Base-by-base conservation (phyloP, 2,797 vertebrate species). In the Babyrousa celebensis region DNA sequence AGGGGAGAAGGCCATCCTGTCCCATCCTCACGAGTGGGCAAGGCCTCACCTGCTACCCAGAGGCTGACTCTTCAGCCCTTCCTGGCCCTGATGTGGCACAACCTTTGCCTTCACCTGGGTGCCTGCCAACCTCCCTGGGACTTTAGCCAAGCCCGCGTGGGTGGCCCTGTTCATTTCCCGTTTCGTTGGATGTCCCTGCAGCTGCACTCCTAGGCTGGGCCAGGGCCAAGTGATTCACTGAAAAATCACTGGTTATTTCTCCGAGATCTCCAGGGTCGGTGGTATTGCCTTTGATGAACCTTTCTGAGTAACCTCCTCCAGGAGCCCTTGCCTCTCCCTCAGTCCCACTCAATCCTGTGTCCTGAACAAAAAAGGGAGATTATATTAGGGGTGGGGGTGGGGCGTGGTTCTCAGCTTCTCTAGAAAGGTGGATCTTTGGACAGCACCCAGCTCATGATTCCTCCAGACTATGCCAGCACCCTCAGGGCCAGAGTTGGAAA, bases 21-120 rank as follows among this genome's bases (percentile, higher is more conserved):
- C 56, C 62, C 32, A 3, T 3, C 17, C 1, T 32, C 4, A 0
- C 12, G 25, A 29, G 20, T 40, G 12, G 5, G 20, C 32, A 25
- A 32, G 75, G 70, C 43, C 70, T 56, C 20, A 0, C 29, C 36
- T 21, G 1, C 29, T 12, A 52, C 25, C 63, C 58, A 54, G 78
- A 77, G 43, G 62, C 25, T 2, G 1, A 12, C 27, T 56, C 78
- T 54, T 14, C 58, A 9, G 0, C 21, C 11, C 58, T 77, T 52
- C 43, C 68, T 18, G 20, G 29, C n/a, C 27, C 78, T 58, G 3
- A 27, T 2, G 68, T 48, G 40, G 20, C 60, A 36, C 68, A 56
- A 27, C 62, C n/a, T 65, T 72, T 70, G 72, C 8, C 65, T 74
- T 74, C 67, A 62, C 8, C 36, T 58, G 12, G 8, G 27, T 10